A percentile compares a stretch with the other conserved stretches of the same genome.
Conservation (phyloP, 1,140 invertebrate species). For the Drosophila guanche region DNA sequence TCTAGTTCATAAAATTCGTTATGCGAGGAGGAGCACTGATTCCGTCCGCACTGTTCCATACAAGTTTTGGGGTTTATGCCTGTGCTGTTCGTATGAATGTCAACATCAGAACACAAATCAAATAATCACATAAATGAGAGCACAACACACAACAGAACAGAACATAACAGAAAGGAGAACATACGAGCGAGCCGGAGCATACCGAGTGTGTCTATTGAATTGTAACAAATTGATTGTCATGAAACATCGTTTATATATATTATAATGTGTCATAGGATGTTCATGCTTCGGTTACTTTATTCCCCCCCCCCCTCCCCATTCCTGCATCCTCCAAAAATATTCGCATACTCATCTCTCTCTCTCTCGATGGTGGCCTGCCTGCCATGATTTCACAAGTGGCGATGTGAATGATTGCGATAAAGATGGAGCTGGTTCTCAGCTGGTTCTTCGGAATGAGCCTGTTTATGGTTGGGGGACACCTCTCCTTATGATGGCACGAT, state of each 20-base stretch:
- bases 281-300: slow-evolving; percentile 67
- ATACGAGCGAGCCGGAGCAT: slow-evolving; percentile 12
- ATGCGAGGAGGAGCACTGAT: slow-evolving; percentile 20
- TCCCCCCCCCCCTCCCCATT: slow-evolving; percentile 21
- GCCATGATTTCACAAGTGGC: slow-evolving; percentile 70
- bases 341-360: slow-evolving; percentile 11
- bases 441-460: slow-evolving; percentile 20
- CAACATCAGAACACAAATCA: slow-evolving; percentile 79
- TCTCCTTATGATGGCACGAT: slow-evolving; percentile 61
- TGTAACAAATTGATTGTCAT: slow-evolving; percentile 82
- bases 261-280: slow-evolving; percentile 79
- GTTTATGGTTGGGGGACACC: slow-evolving; percentile 3
- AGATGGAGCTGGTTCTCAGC: slow-evolving; percentile 33
- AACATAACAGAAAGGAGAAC: slow-evolving; percentile 65
- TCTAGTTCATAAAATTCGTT: slow-evolving; percentile 83
- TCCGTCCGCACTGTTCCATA: no score
- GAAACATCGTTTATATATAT: slow-evolving; percentile 81
- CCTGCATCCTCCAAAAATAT: slow-evolving; percentile 37
- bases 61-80: slow-evolving; percentile 12
- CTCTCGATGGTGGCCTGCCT: slow-evolving; percentile 7
- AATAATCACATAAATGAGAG: slow-evolving; percentile 82
- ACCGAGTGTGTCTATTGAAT: slow-evolving; percentile 72
- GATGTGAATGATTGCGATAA: slow-evolving; percentile 78
- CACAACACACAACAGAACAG: slow-evolving; percentile 54
- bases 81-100: slow-evolving; percentile 58